These are phyloP conservation scores for Thecocarcelia acutangulata DNA, from an alignment of 2,888 invertebrate species.

Conservation along the genomic window DNA sequence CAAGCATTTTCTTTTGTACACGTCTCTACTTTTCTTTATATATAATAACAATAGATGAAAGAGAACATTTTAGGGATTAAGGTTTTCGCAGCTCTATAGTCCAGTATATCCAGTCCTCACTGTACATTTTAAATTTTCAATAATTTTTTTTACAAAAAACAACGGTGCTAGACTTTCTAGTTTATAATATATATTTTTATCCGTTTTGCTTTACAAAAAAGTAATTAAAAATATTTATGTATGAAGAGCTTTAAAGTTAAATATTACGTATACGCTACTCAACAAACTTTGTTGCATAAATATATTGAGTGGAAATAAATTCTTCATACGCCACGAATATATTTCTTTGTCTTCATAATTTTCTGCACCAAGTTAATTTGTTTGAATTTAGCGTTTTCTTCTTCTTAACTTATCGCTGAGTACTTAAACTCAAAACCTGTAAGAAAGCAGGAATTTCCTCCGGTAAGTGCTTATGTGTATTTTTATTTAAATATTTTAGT, in stretches of 20 bases:
- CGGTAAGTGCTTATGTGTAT: background rate
- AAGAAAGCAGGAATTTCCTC: background rate
- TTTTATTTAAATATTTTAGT: conserved; percentile 42
- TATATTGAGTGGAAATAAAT: conserved; percentile 65
- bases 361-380: conserved; percentile 51
- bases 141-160: too few relatives aligned
- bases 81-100: too few relatives aligned
- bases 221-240: background rate
- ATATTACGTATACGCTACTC: conserved; percentile 28
- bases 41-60: too few relatives aligned
- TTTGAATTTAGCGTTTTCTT: conserved; percentile 15
- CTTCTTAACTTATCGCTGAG: background rate
- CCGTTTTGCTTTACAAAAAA: too few relatives aligned
- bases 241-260: conserved; percentile 3
- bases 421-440: background rate
- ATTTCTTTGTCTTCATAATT: conserved; percentile 10
- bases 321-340: conserved; percentile 45
- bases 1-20: too few relatives aligned
- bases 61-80: too few relatives aligned
- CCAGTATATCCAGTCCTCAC: too few relatives aligned
- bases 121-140: too few relatives aligned
- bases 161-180: too few relatives aligned
- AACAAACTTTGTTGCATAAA: conserved; percentile 54
- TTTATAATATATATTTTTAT: too few relatives aligned
- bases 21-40: too few relatives aligned